Base-by-base conservation (phyloP, 1,140 invertebrate genomes). In the Drosophila ogumai region DNA sequence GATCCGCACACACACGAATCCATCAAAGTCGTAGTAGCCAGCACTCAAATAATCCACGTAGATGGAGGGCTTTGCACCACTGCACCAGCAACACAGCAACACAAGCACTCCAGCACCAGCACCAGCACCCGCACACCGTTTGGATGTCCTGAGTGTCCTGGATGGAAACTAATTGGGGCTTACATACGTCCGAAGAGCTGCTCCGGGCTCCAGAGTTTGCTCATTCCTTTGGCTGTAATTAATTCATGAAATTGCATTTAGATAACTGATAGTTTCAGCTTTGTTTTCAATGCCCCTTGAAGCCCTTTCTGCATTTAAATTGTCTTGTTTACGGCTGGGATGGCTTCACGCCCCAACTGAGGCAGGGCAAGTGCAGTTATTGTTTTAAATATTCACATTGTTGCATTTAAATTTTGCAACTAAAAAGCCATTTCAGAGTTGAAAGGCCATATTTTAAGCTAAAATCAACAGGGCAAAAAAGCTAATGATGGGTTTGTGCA, bases 101-200 rank as follows among this genome's bases (percentile, higher is more conserved):
- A 50, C 25, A 15, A 19, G 50, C 50, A 36, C 34, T 22, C 52
- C 5, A 32, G 13, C 25, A 43, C 60, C 41, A 28, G 25, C 25
- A 43, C 60, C 41, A 28, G 25, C 25, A 25, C 66, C 28, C 31
- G 47, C 46, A 44, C 43, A n/a, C 44, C 34, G 57, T 44, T 36
- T 17, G 22, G 34, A 22, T 40, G 34, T 34, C 50, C 67, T 55
- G 60, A 25, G 19, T 38, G 52, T 55, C 58, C 61, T 40, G 71
- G 59, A 75, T 75, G 73, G 71, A 64, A 74, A 56, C 71, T 73
- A 74, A 64, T 64, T 34, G 71, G 65, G 72, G 72, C 49, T 75
- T 56, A 34, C 49, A 73, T 56, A 34, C 41, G 66, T 67, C 66
- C 66, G 13, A 25, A 41, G 36, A 41, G 46, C 28, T 38, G 61